Evolutionary conservation across 2,113 vertebrate genomes (phyloP), one percentile per base, ranked within the genome.

Genomic region (Actenoides lindsayi): DNA sequence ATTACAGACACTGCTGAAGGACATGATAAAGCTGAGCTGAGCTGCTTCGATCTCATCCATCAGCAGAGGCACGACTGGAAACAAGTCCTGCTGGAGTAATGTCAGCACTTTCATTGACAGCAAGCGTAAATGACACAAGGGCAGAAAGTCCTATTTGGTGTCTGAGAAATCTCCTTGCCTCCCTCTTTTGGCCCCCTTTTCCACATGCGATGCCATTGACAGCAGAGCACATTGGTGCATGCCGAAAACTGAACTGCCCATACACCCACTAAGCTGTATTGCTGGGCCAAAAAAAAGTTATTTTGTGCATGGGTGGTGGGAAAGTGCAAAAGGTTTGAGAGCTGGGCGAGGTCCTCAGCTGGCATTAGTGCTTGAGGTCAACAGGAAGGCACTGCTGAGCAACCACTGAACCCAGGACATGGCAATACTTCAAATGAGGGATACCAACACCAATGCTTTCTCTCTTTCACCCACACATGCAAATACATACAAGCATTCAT

Each of bases 1-100:
- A 75, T 96, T 96, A 94, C 75, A 94, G 64, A 48, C 21, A n/a
- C 62, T 76, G 93, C 39, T 87, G 89, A 96, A 95, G 94, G 76
- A 92, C 77, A 60, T 33, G 59, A 93, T 90, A 95, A 92, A 96
- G 73, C 83, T 79, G 70, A 91, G 30, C 59, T 63, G 37, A 87
- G 69, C 24, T 91, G 39, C 53, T 85, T 80, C 64, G 1, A 13
- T 87, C 46, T 90, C 27, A 3, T 96, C 91, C 63, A 83, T 91
- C 87, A 95, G 63, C 89, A 64, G 6, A 73, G 30, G 77, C 63
- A 87, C 64, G 94, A 90, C 77, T 83, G 88, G 88, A 92, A 96
- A 93, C 57, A 91, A 92, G 73, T 19, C 73, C 56, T 92, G 33
- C 65, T 74, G 33, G 11, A 76, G 89, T 25, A 71, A 65, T 41